Conservation (phyloP, 2,888 invertebrate genomes). For the Eupithecia abbreviata region DNA sequence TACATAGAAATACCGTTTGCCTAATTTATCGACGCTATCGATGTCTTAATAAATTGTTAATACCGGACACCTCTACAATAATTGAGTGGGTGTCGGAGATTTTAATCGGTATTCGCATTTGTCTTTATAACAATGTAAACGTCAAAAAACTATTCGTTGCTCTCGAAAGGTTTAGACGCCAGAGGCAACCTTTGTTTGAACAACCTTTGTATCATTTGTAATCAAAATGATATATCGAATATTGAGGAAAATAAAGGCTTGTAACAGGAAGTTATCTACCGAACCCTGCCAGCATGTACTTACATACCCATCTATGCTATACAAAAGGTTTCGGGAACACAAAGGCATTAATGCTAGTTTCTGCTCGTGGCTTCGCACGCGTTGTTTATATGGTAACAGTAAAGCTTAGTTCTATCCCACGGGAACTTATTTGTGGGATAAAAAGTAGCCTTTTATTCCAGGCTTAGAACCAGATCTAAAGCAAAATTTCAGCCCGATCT, state of each 20-base stretch:
- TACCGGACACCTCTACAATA: conserved; percentile 59
- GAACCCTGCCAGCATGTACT: conserved; percentile 4
- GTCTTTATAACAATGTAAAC: conserved; percentile 28
- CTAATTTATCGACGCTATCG: conserved; percentile 70
- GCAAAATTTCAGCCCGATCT: too few relatives aligned
- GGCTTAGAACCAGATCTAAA: too few relatives aligned
- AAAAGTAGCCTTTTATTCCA: too few relatives aligned
- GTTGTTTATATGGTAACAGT: too few relatives aligned
- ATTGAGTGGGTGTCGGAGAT: conserved; percentile 57
- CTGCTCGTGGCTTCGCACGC: too few relatives aligned
- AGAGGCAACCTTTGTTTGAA: conserved; percentile 11
- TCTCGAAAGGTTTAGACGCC: conserved; percentile 8
- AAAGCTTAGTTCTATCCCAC: too few relatives aligned
- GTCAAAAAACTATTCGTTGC: conserved; percentile 17
- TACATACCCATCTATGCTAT: not conserved
- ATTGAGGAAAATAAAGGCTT: conserved; percentile 14
- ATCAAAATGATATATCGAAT: conserved; percentile 18
- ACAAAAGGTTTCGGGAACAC: conserved; percentile 11
- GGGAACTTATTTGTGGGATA: too few relatives aligned
- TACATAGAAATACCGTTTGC: conserved; percentile 66
- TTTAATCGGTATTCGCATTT: conserved; percentile 56
- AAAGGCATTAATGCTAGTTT: conserved; percentile 12
- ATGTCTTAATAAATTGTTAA: conserved; percentile 72
- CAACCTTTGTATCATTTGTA: conserved; percentile 12
- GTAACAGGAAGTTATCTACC: conserved; percentile 6